Conservation (phyloP, 2,888 invertebrate genomes). For the Gastrophysa polygoni region DNA sequence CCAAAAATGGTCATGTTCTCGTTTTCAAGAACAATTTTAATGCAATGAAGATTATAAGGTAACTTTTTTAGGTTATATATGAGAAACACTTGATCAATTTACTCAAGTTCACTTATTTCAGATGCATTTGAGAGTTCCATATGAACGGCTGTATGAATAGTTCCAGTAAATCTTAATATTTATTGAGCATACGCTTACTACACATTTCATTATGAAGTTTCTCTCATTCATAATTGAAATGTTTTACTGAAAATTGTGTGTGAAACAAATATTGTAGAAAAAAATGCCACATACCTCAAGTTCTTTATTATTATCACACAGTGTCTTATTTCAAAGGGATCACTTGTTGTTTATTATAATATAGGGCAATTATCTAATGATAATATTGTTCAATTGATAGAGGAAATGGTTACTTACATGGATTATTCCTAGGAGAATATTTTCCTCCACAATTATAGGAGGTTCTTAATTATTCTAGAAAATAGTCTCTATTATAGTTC, state of each 20-base stretch:
- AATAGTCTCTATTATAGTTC: neutral
- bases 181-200: too few relatives aligned
- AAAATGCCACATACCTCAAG: too few relatives aligned
- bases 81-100: neutral
- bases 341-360: too few relatives aligned
- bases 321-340: too few relatives aligned
- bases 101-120: neutral
- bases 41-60: neutral
- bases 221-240: too few relatives aligned
- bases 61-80: neutral
- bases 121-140: neutral
- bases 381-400: slow-evolving; percentile 10
- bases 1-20: slow-evolving; percentile 31
- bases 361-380: slow-evolving; percentile 11
- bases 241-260: too few relatives aligned
- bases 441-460: too few relatives aligned
- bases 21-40: slow-evolving; percentile 16
- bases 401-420: slow-evolving; percentile 10
- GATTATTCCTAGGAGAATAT: neutral
- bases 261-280: too few relatives aligned
- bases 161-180: neutral
- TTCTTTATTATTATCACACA: too few relatives aligned
- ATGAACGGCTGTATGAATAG: neutral
- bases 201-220: too few relatives aligned
- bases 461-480: neutral